Evolutionary conservation across 2,113 vertebrate genomes (phyloP).

Genomic region (Scytalopus superciliaris): DNA sequence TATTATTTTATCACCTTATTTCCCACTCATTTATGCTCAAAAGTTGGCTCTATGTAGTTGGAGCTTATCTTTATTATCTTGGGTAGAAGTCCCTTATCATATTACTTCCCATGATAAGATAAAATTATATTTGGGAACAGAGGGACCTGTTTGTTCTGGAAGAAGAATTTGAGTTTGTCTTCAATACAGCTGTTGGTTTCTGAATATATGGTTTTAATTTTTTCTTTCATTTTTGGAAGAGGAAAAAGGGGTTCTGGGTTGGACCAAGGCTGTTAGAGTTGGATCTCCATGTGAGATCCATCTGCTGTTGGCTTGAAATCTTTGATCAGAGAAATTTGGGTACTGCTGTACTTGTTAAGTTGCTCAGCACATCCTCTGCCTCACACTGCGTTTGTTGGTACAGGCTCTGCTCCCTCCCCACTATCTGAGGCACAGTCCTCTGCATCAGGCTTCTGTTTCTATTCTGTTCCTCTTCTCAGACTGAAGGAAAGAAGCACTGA

Average conservation of each 20-base stretch:
- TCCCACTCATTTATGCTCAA: not conserved
- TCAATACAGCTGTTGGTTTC: not conserved
- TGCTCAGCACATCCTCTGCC: not conserved
- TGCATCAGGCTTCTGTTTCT: not conserved
- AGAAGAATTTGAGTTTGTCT: not conserved
- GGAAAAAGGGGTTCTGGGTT: not conserved
- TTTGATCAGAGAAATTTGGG: not conserved
- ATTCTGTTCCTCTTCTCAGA: not conserved
- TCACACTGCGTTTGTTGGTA: not conserved
- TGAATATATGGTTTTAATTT: not conserved
- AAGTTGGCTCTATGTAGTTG: not conserved
- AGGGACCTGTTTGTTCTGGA: not conserved
- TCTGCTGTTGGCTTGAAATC: not conserved
- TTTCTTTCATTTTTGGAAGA: not conserved
- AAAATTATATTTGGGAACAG: not conserved
- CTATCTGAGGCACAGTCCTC: not conserved
- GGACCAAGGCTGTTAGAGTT: not conserved
- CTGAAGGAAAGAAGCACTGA: not conserved
- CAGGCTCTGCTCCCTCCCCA: not conserved
- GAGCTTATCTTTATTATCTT: not conserved
- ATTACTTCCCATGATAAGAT: not conserved
- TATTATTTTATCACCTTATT: not conserved
- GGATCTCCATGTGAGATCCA: not conserved
- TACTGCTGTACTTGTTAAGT: not conserved
- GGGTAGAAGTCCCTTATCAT: not conserved